Conservation (phyloP, 2,113 vertebrate genomes). For the Entomyzon cyanotis region DNA sequence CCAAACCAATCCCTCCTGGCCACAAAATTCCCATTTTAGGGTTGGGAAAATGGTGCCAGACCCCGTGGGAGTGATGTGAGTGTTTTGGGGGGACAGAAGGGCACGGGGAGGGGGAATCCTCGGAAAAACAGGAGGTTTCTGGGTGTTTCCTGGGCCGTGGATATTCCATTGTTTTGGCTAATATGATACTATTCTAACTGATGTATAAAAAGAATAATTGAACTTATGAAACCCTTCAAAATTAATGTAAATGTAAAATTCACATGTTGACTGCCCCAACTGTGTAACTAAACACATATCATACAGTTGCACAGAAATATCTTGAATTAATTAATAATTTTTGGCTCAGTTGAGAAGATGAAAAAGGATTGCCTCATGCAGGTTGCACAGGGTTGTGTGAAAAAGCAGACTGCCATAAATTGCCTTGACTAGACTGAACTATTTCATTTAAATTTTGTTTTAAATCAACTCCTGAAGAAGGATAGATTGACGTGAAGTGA, state of each 20-base stretch:
- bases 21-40: neutral
- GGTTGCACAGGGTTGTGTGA: slow-evolving; percentile 19
- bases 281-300: neutral
- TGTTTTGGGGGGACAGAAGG: accelerated
- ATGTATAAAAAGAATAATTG: neutral
- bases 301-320: slow-evolving; percentile 26
- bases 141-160: neutral
- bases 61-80: accelerated
- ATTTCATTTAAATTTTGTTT: slow-evolving; percentile 55
- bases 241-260: slow-evolving; percentile 57
- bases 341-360: neutral
- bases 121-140: neutral
- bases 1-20: neutral
- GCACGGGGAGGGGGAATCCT: neutral
- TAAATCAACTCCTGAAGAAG: slow-evolving; percentile 36
- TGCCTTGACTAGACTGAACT: slow-evolving; percentile 1
- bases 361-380: neutral
- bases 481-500: slow-evolving; percentile 31
- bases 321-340: neutral
- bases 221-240: neutral
- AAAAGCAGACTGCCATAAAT: slow-evolving; percentile 28
- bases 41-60: neutral
- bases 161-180: neutral
- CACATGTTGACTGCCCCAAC: slow-evolving; percentile 19
- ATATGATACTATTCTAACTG: slow-evolving; percentile 4